These are phyloP conservation scores for Acridotheres tristis DNA, from an alignment of 2,797 vertebrate species.

Conservation along the genomic window DNA sequence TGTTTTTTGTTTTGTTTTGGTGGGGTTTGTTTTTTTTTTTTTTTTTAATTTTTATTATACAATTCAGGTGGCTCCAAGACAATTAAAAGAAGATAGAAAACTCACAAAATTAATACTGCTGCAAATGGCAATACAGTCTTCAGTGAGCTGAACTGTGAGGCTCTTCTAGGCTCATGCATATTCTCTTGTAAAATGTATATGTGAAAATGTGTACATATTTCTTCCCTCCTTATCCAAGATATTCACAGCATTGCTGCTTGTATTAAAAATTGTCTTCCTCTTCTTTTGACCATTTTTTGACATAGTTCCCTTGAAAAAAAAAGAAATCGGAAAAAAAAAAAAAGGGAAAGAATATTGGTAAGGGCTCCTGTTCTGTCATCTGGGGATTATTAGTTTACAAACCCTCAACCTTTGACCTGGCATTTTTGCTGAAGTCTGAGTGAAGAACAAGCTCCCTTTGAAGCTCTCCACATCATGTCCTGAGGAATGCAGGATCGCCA, in stretches of 20 bases:
- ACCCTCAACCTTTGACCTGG: constrained; percentile 70
- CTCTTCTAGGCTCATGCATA: neutral
- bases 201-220: neutral
- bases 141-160: neutral
- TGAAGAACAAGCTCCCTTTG: constrained; percentile 68
- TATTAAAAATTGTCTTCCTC: neutral
- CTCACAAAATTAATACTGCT: neutral
- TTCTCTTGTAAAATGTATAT: neutral
- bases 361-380: constrained; percentile 57
- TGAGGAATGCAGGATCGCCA: constrained; percentile 37
- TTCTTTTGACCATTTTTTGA: neutral
- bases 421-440: constrained; percentile 60
- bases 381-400: constrained; percentile 77
- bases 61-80: neutral
- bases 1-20: too few species aligned
- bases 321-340: neutral
- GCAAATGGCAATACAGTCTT: neutral
- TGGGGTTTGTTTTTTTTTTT: too few species aligned
- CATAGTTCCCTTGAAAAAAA: neutral
- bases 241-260: neutral
- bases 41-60: neutral
- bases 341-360: constrained; percentile 17
- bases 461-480: constrained; percentile 56
- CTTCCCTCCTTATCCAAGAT: neutral
- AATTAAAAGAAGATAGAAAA: neutral